phyloP scores from a whole-genome alignment of 1,140 invertebrate genomes.

The Panulirus ornatus region DNA sequence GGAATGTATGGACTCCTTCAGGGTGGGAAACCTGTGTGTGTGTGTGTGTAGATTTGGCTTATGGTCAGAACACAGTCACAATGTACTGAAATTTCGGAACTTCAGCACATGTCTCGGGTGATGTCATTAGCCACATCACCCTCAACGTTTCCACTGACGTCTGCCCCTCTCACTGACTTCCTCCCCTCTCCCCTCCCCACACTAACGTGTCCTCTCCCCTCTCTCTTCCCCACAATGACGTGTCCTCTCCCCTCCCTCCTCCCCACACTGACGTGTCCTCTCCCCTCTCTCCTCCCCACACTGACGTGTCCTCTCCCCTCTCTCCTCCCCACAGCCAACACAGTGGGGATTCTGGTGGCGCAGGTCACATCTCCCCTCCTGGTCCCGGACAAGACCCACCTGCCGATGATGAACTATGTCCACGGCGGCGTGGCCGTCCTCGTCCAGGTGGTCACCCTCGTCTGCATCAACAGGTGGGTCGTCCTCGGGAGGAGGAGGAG shows the following conservation, averaged over 20 bases:
- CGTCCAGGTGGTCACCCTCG: slow-evolving; percentile 38
- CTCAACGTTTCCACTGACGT: too few relatives aligned
- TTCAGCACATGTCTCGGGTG: too few relatives aligned
- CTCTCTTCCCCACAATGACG: not conserved
- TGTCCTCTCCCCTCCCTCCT: not conserved
- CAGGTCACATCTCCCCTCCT: slow-evolving; percentile 59
- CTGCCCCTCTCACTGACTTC: not conserved
- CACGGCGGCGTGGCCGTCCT: slow-evolving; percentile 62
- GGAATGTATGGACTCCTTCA: too few relatives aligned
- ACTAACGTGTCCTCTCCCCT: not conserved
- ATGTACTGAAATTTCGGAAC: too few relatives aligned
- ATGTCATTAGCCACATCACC: too few relatives aligned
- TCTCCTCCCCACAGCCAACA: slow-evolving; percentile 65
- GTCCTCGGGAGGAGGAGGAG: not conserved
- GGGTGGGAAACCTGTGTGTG: too few relatives aligned
- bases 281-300: not conserved
- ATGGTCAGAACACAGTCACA: too few relatives aligned
- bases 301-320: not conserved
- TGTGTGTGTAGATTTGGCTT: too few relatives aligned
- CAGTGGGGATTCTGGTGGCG: slow-evolving; percentile 68
- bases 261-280: not conserved
- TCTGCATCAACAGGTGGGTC: slow-evolving; percentile 69
- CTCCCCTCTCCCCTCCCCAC: not conserved
- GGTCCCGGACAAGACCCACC: slow-evolving; percentile 24
- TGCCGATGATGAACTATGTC: slow-evolving; percentile 69